Evolutionary conservation across 2,888 invertebrate species (phyloP).

Genomic region (Rhagonycha lutea): DNA sequence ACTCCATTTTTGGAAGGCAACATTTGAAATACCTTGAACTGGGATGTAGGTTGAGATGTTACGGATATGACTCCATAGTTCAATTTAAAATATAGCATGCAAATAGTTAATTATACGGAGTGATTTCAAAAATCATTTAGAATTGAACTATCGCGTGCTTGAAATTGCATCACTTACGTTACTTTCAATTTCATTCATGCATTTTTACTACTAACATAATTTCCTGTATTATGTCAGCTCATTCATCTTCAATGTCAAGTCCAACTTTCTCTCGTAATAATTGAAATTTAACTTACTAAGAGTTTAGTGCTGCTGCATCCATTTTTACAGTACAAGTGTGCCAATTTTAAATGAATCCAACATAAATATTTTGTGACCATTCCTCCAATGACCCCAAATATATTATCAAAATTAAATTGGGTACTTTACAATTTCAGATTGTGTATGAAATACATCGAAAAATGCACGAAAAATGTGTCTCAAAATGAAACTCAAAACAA

Average conservation of each 20-base stretch:
- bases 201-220: neutral
- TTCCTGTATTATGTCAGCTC: slow-evolving; percentile 17
- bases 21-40: neutral
- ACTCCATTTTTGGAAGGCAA: neutral
- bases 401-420: too few relatives aligned
- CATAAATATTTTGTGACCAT: too few relatives aligned
- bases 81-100: too few relatives aligned
- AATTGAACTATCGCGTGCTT: neutral
- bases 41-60: neutral
- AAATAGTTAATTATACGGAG: neutral
- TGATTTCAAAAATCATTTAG: neutral
- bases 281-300: slow-evolving; percentile 31
- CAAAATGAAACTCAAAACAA: slow-evolving; percentile 44
- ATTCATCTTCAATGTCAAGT: slow-evolving; percentile 35
- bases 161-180: neutral
- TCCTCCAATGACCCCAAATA: too few relatives aligned
- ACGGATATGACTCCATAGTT: neutral
- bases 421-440: slow-evolving; percentile 51
- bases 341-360: too few relatives aligned
- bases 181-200: neutral
- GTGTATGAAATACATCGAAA: slow-evolving; percentile 62
- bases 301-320: neutral
- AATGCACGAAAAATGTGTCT: slow-evolving; percentile 59
- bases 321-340: too few relatives aligned
- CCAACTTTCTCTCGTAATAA: slow-evolving; percentile 35